These are phyloP conservation scores for Gymnodraco acuticeps DNA, from an alignment of 2,797 vertebrate species.

Conservation along the genomic window DNA sequence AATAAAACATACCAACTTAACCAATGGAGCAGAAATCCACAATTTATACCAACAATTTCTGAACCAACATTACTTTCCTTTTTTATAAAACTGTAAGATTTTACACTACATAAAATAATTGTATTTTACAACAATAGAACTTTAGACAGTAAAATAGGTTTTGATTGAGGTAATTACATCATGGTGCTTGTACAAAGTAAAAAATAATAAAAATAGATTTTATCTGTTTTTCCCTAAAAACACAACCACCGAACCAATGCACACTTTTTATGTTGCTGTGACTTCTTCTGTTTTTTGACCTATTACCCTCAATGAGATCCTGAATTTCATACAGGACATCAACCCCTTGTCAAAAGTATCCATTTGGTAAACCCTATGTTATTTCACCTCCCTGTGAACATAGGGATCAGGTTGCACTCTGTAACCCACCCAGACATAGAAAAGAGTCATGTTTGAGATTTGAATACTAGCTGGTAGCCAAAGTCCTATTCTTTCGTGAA, in stretches of 20 bases:
- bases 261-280: constrained; percentile 35
- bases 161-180: constrained; percentile 87
- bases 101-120: constrained; percentile 87
- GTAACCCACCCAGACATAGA: constrained; percentile 13
- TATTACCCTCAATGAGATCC: constrained; percentile 54
- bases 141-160: constrained; percentile 87
- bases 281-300: constrained; percentile 24
- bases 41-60: constrained; percentile 74
- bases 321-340: background rate
- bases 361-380: constrained; percentile 12
- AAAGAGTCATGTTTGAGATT: constrained; percentile 47
- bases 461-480: background rate
- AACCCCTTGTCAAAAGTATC: constrained; percentile 12
- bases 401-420: background rate
- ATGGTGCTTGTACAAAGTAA: constrained; percentile 83
- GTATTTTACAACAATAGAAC: constrained; percentile 86
- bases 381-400: background rate
- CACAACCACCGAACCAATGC: constrained; percentile 53
- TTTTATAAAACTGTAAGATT: constrained; percentile 84
- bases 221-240: constrained; percentile 66
- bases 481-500: background rate
- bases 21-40: constrained; percentile 61
- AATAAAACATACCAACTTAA: constrained; percentile 53
- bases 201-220: constrained; percentile 81
- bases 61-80: constrained; percentile 71